Percentiles rank a stretch among this genome's conserved stretches.
Evolutionary conservation across 2,888 invertebrate genomes (phyloP).

Genomic region (Lypha dubia): DNA sequence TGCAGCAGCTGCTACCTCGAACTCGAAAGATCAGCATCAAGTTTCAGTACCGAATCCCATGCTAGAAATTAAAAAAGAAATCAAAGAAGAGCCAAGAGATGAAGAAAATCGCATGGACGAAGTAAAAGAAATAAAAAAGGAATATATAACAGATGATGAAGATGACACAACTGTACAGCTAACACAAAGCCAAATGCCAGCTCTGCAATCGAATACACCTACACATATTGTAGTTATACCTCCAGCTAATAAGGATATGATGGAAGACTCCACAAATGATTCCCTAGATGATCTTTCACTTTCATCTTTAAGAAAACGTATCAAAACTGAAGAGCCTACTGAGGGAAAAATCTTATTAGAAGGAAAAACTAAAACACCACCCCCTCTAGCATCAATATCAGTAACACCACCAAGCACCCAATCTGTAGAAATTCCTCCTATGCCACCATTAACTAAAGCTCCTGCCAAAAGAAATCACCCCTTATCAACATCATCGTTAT

Average conservation of each 20-base stretch:
- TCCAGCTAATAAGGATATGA: conserved; percentile 60
- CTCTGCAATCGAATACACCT: conserved; percentile 28
- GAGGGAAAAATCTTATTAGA: conserved; percentile 17
- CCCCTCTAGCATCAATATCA: conserved; percentile 32
- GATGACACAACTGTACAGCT: background rate
- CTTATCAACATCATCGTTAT: conserved; percentile 20
- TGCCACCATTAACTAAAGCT: conserved; percentile 73
- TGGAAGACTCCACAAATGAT: conserved; percentile 67
- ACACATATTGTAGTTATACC: conserved; percentile 66
- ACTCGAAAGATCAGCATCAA: conserved; percentile 58
- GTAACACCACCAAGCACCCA: background rate
- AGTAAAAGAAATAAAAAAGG: conserved; percentile 73
- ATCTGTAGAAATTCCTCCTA: conserved; percentile 67
- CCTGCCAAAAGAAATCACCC: conserved; percentile 42
- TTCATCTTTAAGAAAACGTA: conserved; percentile 65
- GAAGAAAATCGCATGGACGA: conserved; percentile 55
- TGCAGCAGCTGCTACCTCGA: background rate
- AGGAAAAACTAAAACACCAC: conserved; percentile 19
- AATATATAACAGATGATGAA: conserved; percentile 75
- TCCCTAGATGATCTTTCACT: conserved; percentile 62
- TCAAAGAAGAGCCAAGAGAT: conserved; percentile 78
- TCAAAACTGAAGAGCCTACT: conserved; percentile 52
- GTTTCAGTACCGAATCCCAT: conserved; percentile 77
- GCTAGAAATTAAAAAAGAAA: conserved; percentile 79
- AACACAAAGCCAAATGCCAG: conserved; percentile 16